Conservation (phyloP, 2,113 vertebrate species). For the Vireo altiloquus region DNA sequence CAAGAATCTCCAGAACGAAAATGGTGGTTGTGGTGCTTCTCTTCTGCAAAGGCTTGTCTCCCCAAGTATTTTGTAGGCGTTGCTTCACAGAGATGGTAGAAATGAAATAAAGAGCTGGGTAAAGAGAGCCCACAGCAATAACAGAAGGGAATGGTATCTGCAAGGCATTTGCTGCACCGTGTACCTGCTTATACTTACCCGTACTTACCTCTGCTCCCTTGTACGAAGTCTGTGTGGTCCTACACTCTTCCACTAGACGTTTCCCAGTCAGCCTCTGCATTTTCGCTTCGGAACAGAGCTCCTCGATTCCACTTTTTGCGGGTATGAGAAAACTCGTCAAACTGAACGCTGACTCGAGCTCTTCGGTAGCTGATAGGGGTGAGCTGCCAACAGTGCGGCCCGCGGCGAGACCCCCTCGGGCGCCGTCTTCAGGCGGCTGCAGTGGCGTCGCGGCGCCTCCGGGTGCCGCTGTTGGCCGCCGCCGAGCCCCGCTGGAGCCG, state of each 20-base stretch:
- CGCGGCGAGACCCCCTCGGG: fast-evolving
- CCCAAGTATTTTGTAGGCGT: not conserved
- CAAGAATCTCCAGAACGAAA: not conserved
- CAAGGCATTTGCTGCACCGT: no score
- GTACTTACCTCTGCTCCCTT: not conserved
- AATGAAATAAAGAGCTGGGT: not conserved
- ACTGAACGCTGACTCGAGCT: fast-evolving
- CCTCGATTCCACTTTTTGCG: fast-evolving
- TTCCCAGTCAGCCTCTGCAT: fast-evolving
- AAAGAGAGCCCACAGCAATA: not conserved
- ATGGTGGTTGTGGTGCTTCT: fast-evolving
- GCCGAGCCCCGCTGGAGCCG: no score
- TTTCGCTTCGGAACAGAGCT: not conserved
- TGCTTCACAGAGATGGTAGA: not conserved
- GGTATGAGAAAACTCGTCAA: fast-evolving
- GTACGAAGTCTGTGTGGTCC: fast-evolving
- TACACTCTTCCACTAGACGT: fast-evolving
- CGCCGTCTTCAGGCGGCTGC: fast-evolving
- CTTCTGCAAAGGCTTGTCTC: not conserved
- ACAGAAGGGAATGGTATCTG: not conserved
- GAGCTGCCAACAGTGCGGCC: fast-evolving
- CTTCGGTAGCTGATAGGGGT: not conserved
- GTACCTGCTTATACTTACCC: not conserved
- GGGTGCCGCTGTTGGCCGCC: slow-evolving; percentile 28
- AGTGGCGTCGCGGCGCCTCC: not conserved